These are phyloP conservation scores for Brachypterus glaber DNA, from an alignment of 2,888 invertebrate genomes.

Conservation along the genomic window DNA sequence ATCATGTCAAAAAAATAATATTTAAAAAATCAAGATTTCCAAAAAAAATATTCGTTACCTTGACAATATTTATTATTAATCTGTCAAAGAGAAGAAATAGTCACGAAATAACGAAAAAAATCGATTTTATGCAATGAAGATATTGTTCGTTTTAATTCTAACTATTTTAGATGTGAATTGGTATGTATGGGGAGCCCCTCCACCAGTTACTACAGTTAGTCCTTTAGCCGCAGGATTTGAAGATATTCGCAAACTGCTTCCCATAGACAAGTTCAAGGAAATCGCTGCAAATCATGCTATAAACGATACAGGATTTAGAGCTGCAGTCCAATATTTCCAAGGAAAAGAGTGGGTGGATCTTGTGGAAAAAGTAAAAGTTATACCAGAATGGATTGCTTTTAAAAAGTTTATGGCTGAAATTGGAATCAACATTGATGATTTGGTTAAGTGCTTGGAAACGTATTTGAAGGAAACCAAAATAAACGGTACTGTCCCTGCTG, in stretches of 20 bases:
- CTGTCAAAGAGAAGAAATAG: too few species aligned
- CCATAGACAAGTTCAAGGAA: constrained; percentile 16
- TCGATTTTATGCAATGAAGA: too few species aligned
- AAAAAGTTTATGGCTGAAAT: constrained; percentile 16
- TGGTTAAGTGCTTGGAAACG: constrained; percentile 13
- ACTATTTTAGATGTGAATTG: too few species aligned
- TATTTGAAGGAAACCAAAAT: not conserved
- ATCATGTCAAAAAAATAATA: too few species aligned
- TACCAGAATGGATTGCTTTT: constrained; percentile 22
- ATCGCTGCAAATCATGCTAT: constrained; percentile 18
- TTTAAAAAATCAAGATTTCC: too few species aligned
- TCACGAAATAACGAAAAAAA: too few species aligned
- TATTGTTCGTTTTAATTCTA: too few species aligned
- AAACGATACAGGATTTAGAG: constrained; percentile 22
- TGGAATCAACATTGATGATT: constrained; percentile 18
- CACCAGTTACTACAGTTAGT: too few species aligned
- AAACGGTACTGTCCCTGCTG: not conserved
- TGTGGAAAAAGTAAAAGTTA: constrained; percentile 14
- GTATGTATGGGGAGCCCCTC: too few species aligned
- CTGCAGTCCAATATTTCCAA: constrained; percentile 24
- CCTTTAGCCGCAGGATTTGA: too few species aligned
- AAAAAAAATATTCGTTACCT: too few species aligned
- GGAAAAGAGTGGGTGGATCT: constrained; percentile 22
- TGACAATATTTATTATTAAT: too few species aligned
- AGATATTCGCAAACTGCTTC: constrained; percentile 13